Evolutionary conservation across 2,797 vertebrate species (phyloP).

Genomic region (Microctenopoma lineatum): DNA sequence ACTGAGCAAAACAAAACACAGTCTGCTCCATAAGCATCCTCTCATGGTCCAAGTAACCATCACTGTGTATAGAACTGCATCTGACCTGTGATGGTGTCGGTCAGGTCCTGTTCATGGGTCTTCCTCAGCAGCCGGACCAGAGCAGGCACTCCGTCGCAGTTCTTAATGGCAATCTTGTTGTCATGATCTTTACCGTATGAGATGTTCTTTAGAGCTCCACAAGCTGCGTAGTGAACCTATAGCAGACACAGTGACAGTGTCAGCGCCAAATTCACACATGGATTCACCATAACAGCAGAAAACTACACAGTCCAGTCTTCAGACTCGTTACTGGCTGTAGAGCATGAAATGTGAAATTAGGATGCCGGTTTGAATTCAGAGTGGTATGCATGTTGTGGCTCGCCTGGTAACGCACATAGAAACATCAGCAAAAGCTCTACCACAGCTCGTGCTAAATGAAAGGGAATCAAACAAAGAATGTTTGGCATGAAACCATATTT

Average conservation of each 20-base stretch:
- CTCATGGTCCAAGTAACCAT: no score
- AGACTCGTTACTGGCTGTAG: constrained; percentile 27
- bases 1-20: not conserved
- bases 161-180: constrained; percentile 98
- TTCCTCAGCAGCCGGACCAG: constrained; percentile 91
- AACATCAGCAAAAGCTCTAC: constrained; percentile 58
- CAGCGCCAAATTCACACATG: not conserved
- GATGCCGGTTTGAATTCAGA: constrained; percentile 27
- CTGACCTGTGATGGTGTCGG: constrained; percentile 93
- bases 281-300: not conserved
- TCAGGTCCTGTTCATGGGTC: constrained; percentile 92
- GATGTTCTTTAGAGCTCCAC: constrained; percentile 97
- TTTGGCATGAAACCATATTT: constrained; percentile 51
- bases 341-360: constrained; percentile 63
- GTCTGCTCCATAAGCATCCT: no score
- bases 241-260: constrained; percentile 5
- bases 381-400: constrained; percentile 66
- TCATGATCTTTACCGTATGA: constrained; percentile 94
- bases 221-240: constrained; percentile 89
- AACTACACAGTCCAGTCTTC: not conserved
- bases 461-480: constrained; percentile 50
- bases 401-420: constrained; percentile 51
- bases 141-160: constrained; percentile 94
- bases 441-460: constrained; percentile 59
- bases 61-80: not conserved